Base-by-base conservation (phyloP, 1,140 invertebrate genomes). In the Drosophila nikananu region DNA sequence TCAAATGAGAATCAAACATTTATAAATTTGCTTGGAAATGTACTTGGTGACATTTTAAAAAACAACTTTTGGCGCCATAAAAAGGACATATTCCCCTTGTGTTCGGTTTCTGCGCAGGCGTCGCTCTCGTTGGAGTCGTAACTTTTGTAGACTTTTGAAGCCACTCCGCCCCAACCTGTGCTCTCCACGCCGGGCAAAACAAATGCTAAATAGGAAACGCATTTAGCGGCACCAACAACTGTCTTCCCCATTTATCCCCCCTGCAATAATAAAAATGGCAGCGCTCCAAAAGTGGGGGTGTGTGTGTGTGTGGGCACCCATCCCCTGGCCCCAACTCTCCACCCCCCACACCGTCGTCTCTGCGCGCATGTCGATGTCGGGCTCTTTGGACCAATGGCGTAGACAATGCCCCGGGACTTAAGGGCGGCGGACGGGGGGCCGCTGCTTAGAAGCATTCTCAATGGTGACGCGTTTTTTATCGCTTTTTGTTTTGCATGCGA, bases 371-470 rank as follows among this genome's bases (percentile, higher is more conserved):
- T 86, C 86, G 86, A 86, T 70, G 65, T 67, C 63, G 58, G 63
- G 58, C 63, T 10, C 67, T 78, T 60, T 91, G 81, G 86, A 89
- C 86, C 86, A 90, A 90, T 90, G 79, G 81, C 86, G 82, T 86
- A 90, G 81, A 90, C 86, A 90, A 86, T 82, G 81, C 86, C 54
- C 27, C 12, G 30, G 67, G 46, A 52, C n/a, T 35, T 51, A 27
- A 60, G 74, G 62, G 44, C 73, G 66, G 67, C 70, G 52, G 78
- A 52, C 9, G 21, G 39, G 65, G 82, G 68, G 58, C 63, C 48
- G 49, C 79, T 90, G 86, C 86, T 90, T 90, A 90, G 86, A 86
- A 83, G 79, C 86, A 79, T 90, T 90, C 86, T 90, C 86, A 90
- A 90, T 90, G 86, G 86, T 79, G 82, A 75, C 70, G 77, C 46